phyloP scores from a whole-genome alignment of 2,113 vertebrate species.

The Aix galericulata region DNA sequence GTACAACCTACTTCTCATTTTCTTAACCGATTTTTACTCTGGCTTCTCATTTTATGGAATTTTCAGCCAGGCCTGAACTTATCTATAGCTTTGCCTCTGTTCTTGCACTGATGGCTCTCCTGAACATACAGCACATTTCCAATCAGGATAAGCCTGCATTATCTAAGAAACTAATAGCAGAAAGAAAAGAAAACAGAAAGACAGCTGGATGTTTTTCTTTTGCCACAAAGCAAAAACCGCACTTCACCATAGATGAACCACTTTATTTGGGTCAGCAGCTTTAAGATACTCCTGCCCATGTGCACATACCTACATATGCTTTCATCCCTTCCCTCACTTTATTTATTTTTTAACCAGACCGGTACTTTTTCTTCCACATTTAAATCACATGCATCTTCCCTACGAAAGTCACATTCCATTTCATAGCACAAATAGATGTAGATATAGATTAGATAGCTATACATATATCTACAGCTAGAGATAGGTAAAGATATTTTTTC shows the following conservation, averaged over 20 bases:
- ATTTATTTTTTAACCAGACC: neutral
- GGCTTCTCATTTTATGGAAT: neutral
- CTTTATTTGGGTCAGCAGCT: slow-evolving; percentile 10
- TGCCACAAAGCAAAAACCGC: neutral
- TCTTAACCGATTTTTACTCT: neutral
- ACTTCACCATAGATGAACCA: neutral
- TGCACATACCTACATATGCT: neutral
- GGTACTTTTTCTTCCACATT: neutral
- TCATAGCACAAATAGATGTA: neutral
- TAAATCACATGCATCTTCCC: neutral
- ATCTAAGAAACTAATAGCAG: neutral
- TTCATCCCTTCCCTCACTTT: neutral
- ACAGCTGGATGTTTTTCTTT: neutral
- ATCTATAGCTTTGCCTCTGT: neutral
- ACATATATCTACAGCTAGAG: too few species aligned
- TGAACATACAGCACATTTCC: neutral
- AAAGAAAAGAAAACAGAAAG: slow-evolving; percentile 18
- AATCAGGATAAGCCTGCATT: neutral
- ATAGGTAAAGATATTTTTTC: too few species aligned
- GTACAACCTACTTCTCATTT: neutral
- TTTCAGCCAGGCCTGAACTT: neutral
- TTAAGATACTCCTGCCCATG: neutral
- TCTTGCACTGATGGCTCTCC: neutral
- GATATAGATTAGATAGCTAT: too few species aligned
- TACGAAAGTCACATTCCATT: neutral